Percentiles rank a stretch among this genome's conserved stretches.
These are phyloP conservation scores for Steinernema hermaphroditum DNA, from an alignment of 2,888 invertebrate species.

Conservation along the genomic window DNA sequence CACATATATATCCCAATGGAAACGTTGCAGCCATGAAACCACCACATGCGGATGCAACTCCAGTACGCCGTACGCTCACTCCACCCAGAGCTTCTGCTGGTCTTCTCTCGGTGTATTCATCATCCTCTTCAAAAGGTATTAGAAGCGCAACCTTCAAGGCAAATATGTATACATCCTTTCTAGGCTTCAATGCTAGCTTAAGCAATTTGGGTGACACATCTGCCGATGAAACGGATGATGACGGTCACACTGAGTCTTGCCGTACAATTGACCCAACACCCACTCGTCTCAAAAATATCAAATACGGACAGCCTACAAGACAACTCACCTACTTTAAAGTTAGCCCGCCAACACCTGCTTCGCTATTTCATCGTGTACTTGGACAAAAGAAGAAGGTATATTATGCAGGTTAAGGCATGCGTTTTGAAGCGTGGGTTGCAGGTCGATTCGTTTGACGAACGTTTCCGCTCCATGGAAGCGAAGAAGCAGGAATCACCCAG, in stretches of 20 bases:
- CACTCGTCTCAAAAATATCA: conserved; percentile 7
- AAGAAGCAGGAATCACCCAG: background rate
- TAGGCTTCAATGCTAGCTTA: background rate
- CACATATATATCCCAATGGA: no score
- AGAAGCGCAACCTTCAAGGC: no score
- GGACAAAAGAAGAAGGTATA: background rate
- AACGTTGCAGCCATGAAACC: background rate
- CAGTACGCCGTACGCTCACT: background rate
- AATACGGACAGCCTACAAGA: conserved; percentile 10
- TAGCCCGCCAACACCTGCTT: conserved; percentile 14
- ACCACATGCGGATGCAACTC: background rate
- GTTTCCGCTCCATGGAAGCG: conserved; percentile 7
- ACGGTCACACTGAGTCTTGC: conserved; percentile 43
- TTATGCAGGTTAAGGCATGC: background rate
- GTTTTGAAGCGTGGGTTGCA: background rate
- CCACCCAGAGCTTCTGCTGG: conserved; percentile 15
- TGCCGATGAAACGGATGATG: conserved; percentile 31
- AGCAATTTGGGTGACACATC: background rate
- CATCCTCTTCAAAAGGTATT: background rate
- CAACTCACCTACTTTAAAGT: conserved; percentile 14
- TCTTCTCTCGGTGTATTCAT: background rate
- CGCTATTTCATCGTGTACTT: background rate
- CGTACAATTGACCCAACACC: conserved; percentile 32
- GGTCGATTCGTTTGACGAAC: background rate
- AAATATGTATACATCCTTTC: no score